Base-by-base conservation (phyloP, 2,113 vertebrate species). In the Xyrauchen texanus region DNA sequence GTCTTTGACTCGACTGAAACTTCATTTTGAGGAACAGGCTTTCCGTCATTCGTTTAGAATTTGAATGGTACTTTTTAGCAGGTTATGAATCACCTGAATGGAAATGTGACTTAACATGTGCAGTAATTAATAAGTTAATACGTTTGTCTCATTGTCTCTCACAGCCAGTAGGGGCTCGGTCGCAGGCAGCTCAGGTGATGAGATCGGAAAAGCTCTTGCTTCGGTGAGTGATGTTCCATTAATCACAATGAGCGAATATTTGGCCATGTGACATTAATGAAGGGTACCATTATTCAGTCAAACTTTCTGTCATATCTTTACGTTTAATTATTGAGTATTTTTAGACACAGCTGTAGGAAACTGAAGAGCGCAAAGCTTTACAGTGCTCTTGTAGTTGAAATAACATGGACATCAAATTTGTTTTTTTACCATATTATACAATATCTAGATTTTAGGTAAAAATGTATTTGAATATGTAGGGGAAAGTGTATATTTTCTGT, bases 151-250 rank as follows among this genome's bases (percentile, higher is more conserved):
- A 3, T 34, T 62, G 12, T 45, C 5, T 15, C 44, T 8, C 44
- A 60, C 90, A 98, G 97, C 95, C 73, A 95, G 92, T 88, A 92
- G 96, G 87, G 94, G 94, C 87, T 95, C 94, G 78, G 92, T 95
- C 4, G 93, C 97, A 10, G 92, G 95, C 86, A 99, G 98, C 91
- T 98, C 98, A 0, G 97, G 98, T 84, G 98, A 99, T 0, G 98
- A 98, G 34, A 96, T 99, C 12, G 98, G 98, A 82, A 99, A 99
- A 90, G 98, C 98, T 68, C 92, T 99, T 86, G 98, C 97, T 84
- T 99, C 98, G 84, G 98, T 99, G 90, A 95, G 95, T 86, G 15
- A 44, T 47, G 47, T 81, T 6, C 77, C 70, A 66, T 77, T 65
- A 63, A 64, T 74, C 57, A 44, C 61, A 11, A 63, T 75, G 46